Evolutionary conservation across 2,888 invertebrate genomes (phyloP).

Genomic region (Zygaena filipendulae): DNA sequence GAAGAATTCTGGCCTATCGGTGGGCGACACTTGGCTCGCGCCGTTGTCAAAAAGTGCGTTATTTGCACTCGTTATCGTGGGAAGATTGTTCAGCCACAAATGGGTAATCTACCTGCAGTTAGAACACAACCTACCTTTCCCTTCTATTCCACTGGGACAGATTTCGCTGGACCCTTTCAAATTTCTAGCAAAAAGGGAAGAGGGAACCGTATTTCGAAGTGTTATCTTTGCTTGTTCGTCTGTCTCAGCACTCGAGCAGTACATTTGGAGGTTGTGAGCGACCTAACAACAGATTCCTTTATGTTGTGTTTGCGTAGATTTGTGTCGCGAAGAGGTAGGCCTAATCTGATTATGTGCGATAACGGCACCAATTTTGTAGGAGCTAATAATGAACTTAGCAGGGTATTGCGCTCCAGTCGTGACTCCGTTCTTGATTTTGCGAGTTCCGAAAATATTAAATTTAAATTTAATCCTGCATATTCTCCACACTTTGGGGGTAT

Average conservation of each 20-base stretch:
- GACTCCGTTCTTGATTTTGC: neutral
- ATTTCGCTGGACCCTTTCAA: too few relatives aligned
- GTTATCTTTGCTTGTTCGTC: slow-evolving; percentile 15
- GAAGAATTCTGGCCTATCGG: slow-evolving; percentile 16
- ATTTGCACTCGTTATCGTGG: slow-evolving; percentile 9
- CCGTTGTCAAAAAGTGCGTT: slow-evolving; percentile 9
- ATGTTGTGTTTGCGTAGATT: slow-evolving; percentile 10
- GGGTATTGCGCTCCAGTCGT: slow-evolving; percentile 3
- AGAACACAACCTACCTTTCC: slow-evolving; percentile 7
- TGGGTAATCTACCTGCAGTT: slow-evolving; percentile 12
- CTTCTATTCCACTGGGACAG: slow-evolving; percentile 12
- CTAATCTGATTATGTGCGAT: slow-evolving; percentile 6
- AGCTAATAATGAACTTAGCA: slow-evolving; percentile 6
- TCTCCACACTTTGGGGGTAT: slow-evolving; percentile 14
- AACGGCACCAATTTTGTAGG: slow-evolving; percentile 8
- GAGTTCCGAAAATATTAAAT: slow-evolving; percentile 4
- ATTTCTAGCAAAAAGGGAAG: slow-evolving; percentile 8
- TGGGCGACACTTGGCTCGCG: slow-evolving; percentile 12
- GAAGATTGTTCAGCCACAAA: slow-evolving; percentile 8
- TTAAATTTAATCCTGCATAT: slow-evolving; percentile 13
- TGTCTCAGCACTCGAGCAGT: slow-evolving; percentile 9
- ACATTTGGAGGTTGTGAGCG: slow-evolving; percentile 11
- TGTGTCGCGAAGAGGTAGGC: slow-evolving; percentile 9
- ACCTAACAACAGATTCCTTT: slow-evolving; percentile 6
- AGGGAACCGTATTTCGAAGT: slow-evolving; percentile 12